Conservation (phyloP, 2,888 invertebrate genomes). For the Lutraria lutraria region DNA sequence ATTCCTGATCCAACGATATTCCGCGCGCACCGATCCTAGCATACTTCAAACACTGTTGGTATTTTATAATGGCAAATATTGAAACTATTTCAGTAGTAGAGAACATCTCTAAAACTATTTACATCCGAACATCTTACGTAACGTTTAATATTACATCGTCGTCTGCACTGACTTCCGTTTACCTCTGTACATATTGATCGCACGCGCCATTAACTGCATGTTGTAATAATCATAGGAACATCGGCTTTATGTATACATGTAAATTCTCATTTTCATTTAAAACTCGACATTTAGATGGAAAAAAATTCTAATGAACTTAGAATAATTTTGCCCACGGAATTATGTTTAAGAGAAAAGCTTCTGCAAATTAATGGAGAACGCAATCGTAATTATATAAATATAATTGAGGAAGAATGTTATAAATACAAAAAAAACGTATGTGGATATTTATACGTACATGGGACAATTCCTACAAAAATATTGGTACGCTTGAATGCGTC, state of each 20-base stretch:
- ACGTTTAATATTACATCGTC: neutral
- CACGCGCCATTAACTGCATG: slow-evolving; percentile 14
- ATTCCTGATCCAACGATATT: neutral
- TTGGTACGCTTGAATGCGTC: too few species aligned
- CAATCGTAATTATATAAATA: too few species aligned
- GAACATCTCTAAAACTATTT: slow-evolving; percentile 2
- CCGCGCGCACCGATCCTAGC: neutral
- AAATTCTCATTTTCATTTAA: slow-evolving; percentile 5
- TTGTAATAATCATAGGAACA: slow-evolving; percentile 1
- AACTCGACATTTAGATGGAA: neutral
- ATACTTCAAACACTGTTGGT: neutral
- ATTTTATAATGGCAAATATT: slow-evolving; percentile 17
- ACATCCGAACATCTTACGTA: neutral
- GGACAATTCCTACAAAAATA: too few species aligned
- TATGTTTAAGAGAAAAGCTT: too few species aligned
- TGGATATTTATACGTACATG: too few species aligned
- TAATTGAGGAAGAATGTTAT: too few species aligned
- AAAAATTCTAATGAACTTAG: too few species aligned
- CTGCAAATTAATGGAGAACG: too few species aligned
- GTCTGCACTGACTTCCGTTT: neutral
- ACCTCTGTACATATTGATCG: slow-evolving; percentile 1
- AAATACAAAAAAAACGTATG: too few species aligned
- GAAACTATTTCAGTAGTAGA: neutral
- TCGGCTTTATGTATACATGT: neutral
- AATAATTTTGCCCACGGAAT: too few species aligned